These are phyloP conservation scores for Apostichopus californicus DNA, from an alignment of 35 echinoderm and acorn worm genomes.

Conservation along the genomic window DNA sequence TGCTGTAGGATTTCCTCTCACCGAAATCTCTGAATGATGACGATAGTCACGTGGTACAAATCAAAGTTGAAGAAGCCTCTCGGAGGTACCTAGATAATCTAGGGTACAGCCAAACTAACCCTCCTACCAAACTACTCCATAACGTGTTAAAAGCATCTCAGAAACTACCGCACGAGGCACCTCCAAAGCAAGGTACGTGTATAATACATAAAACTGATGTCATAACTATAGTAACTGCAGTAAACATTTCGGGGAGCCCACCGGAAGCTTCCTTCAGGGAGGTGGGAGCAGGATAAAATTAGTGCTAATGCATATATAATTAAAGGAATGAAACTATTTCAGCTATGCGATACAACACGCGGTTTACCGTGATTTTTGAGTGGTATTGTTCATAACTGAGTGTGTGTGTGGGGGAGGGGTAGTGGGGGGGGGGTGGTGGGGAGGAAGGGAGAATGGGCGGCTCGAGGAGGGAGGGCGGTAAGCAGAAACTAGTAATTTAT, in stretches of 20 bases:
- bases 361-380: too few species aligned
- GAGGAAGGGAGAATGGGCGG: too few species aligned
- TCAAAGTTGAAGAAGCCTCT: not conserved
- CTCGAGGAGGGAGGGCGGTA: too few species aligned
- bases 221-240: too few species aligned
- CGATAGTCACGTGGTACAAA: not conserved
- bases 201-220: not conserved
- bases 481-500: too few species aligned
- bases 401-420: too few species aligned
- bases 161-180: not conserved
- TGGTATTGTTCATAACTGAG: too few species aligned
- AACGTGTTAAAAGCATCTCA: slow-evolving; percentile 41
- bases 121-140: slow-evolving; percentile 23
- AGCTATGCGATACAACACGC: too few species aligned
- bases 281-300: not conserved
- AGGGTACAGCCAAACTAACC: slow-evolving; percentile 30
- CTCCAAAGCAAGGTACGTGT: not conserved
- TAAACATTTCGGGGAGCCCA: too few species aligned
- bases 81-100: slow-evolving; percentile 42
- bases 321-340: too few species aligned
- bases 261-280: not conserved
- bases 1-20: slow-evolving; percentile 21
- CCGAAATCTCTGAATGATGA: slow-evolving; percentile 35
- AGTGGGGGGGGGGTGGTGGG: too few species aligned
- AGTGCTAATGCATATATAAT: not conserved